Conservation (phyloP, 2,113 vertebrate genomes). For the Callipepla californica region DNA sequence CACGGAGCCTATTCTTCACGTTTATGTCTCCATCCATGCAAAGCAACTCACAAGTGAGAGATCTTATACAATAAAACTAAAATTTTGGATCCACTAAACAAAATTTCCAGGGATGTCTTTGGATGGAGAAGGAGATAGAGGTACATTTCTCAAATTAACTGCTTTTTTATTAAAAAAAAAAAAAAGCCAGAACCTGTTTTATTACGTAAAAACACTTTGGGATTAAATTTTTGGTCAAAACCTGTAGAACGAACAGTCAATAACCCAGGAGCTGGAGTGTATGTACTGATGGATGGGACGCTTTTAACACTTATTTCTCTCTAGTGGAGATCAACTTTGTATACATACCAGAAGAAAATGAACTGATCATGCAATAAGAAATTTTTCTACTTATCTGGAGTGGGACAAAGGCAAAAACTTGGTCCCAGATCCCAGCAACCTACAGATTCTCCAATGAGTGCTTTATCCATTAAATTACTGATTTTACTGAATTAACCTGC, state of each 20-base stretch:
- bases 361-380: not conserved
- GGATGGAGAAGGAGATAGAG: not conserved
- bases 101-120: not conserved
- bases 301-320: not conserved
- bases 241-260: not conserved
- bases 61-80: not conserved
- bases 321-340: not conserved
- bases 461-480: slow-evolving; percentile 47
- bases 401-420: not conserved
- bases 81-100: not conserved
- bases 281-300: rapidly evolving
- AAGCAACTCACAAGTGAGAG: not conserved
- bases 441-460: not conserved
- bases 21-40: not conserved
- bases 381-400: not conserved
- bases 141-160: not conserved
- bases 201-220: not conserved
- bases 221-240: not conserved
- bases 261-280: not conserved
- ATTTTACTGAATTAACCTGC: slow-evolving; percentile 60
- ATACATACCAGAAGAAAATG: not conserved
- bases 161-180: not conserved
- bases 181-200: not conserved
- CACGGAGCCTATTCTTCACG: not conserved
- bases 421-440: not conserved